Evolutionary conservation across 2,797 vertebrate genomes (phyloP).

Genomic region (Enteromius anoplus): DNA sequence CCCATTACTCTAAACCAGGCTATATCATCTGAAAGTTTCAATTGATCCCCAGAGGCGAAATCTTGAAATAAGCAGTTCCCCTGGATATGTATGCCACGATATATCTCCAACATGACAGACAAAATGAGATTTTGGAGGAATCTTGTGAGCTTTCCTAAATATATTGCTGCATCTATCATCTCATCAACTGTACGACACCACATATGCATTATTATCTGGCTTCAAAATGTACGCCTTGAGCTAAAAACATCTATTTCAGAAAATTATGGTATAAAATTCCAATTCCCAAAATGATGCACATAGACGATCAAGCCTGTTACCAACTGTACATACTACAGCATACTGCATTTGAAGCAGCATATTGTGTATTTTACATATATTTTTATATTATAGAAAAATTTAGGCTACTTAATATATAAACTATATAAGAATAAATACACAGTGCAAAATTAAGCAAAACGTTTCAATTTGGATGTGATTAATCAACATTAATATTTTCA

Average conservation of each 20-base stretch:
- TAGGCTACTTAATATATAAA: too few species aligned
- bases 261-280: conserved; percentile 13
- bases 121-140: conserved; percentile 48
- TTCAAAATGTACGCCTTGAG: conserved; percentile 26
- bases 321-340: neutral
- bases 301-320: conserved; percentile 13
- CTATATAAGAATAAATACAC: too few species aligned
- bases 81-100: conserved; percentile 36
- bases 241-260: conserved; percentile 24
- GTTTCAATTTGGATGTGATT: too few species aligned
- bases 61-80: conserved; percentile 41
- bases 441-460: too few species aligned
- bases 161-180: conserved; percentile 50
- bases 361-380: too few species aligned
- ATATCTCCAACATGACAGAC: conserved; percentile 35
- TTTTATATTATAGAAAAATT: too few species aligned
- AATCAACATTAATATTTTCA: too few species aligned
- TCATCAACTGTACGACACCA: conserved; percentile 45
- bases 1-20: conserved; percentile 24
- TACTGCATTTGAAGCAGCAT: neutral
- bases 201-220: conserved; percentile 25
- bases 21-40: conserved; percentile 36
- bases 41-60: conserved; percentile 43
- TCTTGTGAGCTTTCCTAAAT: conserved; percentile 49
- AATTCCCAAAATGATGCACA: conserved; percentile 20